A percentile compares a stretch with the other conserved stretches of the same genome.
phyloP scores from a whole-genome alignment of 2,797 vertebrate genomes.

The Siniperca obscura region DNA sequence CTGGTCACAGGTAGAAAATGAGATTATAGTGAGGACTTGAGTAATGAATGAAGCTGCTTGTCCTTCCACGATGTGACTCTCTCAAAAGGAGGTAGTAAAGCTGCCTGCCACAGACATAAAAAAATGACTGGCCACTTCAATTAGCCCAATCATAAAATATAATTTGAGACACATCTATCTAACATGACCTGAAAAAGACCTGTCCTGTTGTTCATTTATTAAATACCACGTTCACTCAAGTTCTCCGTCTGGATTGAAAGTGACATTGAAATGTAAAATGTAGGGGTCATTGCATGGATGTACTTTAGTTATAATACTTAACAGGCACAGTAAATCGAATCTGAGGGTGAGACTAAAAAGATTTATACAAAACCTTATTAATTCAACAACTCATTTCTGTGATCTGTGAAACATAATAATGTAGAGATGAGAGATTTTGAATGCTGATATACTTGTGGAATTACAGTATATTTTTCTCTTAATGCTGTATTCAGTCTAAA shows the following conservation, averaged over 20 bases:
- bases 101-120: slow-evolving; percentile 60
- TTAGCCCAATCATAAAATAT: slow-evolving; percentile 75
- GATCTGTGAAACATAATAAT: slow-evolving; percentile 27
- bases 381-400: slow-evolving; percentile 26
- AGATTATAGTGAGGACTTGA: slow-evolving; percentile 53
- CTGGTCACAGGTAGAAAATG: slow-evolving; percentile 44
- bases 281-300: slow-evolving; percentile 26
- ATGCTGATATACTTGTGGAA: neutral
- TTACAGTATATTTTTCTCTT: neutral
- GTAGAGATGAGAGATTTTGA: slow-evolving; percentile 11
- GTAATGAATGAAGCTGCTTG: slow-evolving; percentile 62
- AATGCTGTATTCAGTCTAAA: neutral
- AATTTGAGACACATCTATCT: slow-evolving; percentile 64
- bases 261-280: slow-evolving; percentile 52
- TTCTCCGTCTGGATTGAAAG: slow-evolving; percentile 36
- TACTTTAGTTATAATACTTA: slow-evolving; percentile 60
- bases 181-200: slow-evolving; percentile 59
- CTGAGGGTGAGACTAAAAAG: slow-evolving; percentile 33
- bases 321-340: slow-evolving; percentile 42
- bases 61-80: slow-evolving; percentile 55
- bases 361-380: slow-evolving; percentile 24
- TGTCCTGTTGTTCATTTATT: slow-evolving; percentile 66
- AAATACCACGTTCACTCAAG: slow-evolving; percentile 54
- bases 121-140: slow-evolving; percentile 74
- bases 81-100: slow-evolving; percentile 62